These are phyloP conservation scores for Pterois miles DNA, from an alignment of 2,797 vertebrate species.

Conservation along the genomic window DNA sequence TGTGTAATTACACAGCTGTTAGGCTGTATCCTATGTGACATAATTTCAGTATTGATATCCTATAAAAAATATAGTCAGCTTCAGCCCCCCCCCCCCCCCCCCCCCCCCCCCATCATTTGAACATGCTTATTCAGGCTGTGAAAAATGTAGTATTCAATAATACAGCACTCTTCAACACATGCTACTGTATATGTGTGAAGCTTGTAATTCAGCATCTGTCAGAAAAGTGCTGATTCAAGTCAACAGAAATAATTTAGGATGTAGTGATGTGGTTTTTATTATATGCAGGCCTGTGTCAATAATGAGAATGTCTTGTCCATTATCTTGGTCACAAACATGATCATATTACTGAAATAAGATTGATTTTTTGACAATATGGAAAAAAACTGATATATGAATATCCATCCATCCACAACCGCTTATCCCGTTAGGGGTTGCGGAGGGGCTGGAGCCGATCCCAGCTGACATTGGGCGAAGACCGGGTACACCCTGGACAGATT, in stretches of 20 bases:
- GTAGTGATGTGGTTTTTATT: not conserved
- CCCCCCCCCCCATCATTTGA: not conserved
- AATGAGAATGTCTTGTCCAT: not conserved
- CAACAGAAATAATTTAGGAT: not conserved
- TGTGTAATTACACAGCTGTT: constrained; percentile 33
- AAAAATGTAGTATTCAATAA: not conserved
- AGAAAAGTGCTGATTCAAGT: not conserved
- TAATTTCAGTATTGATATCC: constrained; percentile 20
- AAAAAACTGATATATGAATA: not conserved
- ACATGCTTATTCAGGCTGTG: not conserved
- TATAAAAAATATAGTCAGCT: not conserved
- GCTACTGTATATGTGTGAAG: not conserved
- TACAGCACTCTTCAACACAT: not conserved
- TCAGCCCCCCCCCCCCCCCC: not conserved
- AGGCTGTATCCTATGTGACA: constrained; percentile 1
- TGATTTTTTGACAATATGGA: not conserved
- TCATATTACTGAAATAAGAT: not conserved
- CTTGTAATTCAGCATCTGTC: not conserved
- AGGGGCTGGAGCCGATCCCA: too few relatives aligned
- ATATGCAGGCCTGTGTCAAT: not conserved
- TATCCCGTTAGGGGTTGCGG: too few relatives aligned
- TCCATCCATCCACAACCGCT: too few relatives aligned
- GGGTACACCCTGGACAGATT: too few relatives aligned
- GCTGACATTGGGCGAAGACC: too few relatives aligned
- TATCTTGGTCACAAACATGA: not conserved